Base-by-base conservation (phyloP, 1,140 invertebrate genomes). In the Ptiloglossa arizonensis region DNA sequence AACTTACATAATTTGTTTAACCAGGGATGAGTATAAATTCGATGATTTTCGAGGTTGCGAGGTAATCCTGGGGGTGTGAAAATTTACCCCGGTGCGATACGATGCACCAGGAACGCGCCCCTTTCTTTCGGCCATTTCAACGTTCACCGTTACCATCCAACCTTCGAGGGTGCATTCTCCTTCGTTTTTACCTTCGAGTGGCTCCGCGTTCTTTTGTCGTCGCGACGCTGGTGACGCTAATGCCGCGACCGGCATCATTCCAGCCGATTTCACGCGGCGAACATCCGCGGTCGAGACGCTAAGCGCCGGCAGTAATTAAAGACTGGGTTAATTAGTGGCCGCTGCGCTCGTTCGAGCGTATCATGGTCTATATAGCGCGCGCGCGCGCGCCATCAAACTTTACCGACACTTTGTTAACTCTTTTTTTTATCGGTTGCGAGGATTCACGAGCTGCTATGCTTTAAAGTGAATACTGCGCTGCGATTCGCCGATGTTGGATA, bases 291-390 rank as follows among this genome's bases (percentile, higher is more conserved):
- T 79, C 80, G 68, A 60, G 75, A 79, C 63, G 62, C 67, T 82
- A 79, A 72, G 50, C 56, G 17, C 24, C 48, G 46, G 62, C 32
- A 54, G 66, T 83, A 84, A 84, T 83, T 83, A 80, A 48, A 75
- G 68, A 29, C 41, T 27, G 35, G 59, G 46, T 83, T 82, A 79
- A 74, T 70, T 83, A 83, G 77, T 70, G 78, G 63, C 27, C 50
- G 73, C 64, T 17, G 54, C 29, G 64, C 54, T 69, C 54, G 73
- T 69, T 69, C 52, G 54, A 22, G 57, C 68, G 66, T 71, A 41
- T 54, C 56, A 22, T n/a, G 54, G 9, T 71, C 67, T 62, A 52
- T 71, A 22, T 59, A 69, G 15, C 35, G 6, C 29, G 52, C 24
- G 8, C 24, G 8, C 17, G 35, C 0, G 19, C 50, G 41, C 73